Base-by-base conservation (phyloP, 2,888 invertebrate species). In the Augiades crinisus region DNA sequence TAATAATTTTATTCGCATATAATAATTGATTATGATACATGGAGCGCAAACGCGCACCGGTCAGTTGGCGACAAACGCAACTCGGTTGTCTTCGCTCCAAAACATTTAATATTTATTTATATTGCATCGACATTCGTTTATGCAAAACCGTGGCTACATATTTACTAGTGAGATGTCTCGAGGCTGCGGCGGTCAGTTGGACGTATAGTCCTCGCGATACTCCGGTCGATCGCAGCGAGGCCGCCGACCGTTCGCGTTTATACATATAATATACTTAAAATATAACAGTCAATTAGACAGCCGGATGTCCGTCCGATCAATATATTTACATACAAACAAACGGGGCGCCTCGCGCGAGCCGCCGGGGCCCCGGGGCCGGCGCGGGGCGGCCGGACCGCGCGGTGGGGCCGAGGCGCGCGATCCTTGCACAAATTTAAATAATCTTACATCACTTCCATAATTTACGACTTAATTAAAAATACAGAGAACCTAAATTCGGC, bases 1-100 rank as follows among this genome's bases (percentile, higher is more conserved):
- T 86, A 78, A 84, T 87, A 84, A 76, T 86, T 89, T 88, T 86
- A 89, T 84, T 88, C 81, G 87, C 86, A 87, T 88, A 87, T 84
- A 82, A 84, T 86, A 84, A 85, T 85, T 86, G 88, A 87, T 88
- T 88, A 89, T 88, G 87, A 88, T 89, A 88, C 88, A 88, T 83
- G 83, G 79, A 85, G 78, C 76, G 73, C 67, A 60, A 75, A 72
- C 67, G 70, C 70, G 73, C 75, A 70, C 72, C 77, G 66, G 65
- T 71, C 72, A 67, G 70, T 70, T 62, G 64, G 65, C 61, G 70
- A 70, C 68, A 74, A 70, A 64, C 67, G 68, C 63, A 66, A 67
- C 64, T 68, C 70, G 69, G 65, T 66, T 65, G 69, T 68, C 67
- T 67, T 65, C 67, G 68, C 80, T 83, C 78, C 81, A 81, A 80